Evolutionary conservation across 1,140 invertebrate species (phyloP), one percentile per base, ranked within the genome.

Genomic region (Anoplolepis gracilipes): DNA sequence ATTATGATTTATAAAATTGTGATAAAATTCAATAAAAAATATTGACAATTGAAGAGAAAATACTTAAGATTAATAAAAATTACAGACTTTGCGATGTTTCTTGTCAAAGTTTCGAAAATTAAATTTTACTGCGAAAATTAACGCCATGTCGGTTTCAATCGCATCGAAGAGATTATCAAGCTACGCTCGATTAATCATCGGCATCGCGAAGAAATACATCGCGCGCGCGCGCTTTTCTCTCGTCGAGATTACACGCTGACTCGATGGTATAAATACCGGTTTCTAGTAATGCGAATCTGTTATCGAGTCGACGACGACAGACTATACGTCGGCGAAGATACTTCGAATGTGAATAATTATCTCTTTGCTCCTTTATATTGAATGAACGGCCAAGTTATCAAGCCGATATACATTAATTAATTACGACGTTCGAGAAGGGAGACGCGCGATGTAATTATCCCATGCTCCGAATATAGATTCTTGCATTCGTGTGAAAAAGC

Each of bases 291-390:
- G 30, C 30, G 49, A 55, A 39, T 13, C 42, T 79, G 46, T 67
- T 22, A 53, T 22, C 62, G 55, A 19, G 10, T 5, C 75, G 59
- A 25, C 22, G 57, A 62, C 59, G 36, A 62, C 10, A 22, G 42
- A n/a, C 30, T 16, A 11, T 36, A 53, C 13, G 13, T 3, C n/a
- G 42, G 30, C 22, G 67, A 22, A 67, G 30, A 67, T 57, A 67
- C 10, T 22, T 65, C 13, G 28, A n/a, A 78, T 79, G 53, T 79
- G 62, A 79, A 69, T 79, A 79, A 79, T 79, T 79, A 69, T 57
- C 62, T 69, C 33, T 79, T 7, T 55, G 22, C n/a, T 53, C 36
- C 28, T 78, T 55, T 42, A 46, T 46, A 10, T 67, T 62, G 62
- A 30, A 36, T 25, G 22, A 64, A 69, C 39, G 30, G n/a, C 22